A percentile compares a stretch with the other conserved stretches of the same genome.
Conservation (phyloP, 2,797 vertebrate species). For the Falco rusticolus region DNA sequence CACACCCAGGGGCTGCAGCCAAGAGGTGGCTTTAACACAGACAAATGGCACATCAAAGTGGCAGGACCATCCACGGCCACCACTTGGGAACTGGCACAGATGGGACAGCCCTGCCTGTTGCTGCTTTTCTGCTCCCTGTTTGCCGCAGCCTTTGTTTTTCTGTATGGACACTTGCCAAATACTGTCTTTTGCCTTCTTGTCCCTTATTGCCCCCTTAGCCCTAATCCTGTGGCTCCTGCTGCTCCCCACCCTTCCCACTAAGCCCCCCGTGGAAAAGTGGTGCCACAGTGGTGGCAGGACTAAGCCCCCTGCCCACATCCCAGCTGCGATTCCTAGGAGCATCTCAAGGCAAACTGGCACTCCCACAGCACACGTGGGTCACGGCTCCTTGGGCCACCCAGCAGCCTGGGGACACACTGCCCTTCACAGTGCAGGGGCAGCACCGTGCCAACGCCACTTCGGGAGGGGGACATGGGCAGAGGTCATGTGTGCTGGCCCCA, state of each 20-base stretch:
- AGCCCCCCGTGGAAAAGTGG: not conserved
- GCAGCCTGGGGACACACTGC: not conserved
- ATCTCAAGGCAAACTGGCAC: not conserved
- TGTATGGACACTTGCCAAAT: not conserved
- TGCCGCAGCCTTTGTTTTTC: not conserved
- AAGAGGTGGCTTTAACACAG: not conserved
- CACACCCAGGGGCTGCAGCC: not conserved
- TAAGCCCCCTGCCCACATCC: not conserved
- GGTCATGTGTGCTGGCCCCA: not conserved
- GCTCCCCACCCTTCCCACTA: not conserved
- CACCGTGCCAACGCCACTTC: accelerated
- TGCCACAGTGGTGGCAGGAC: accelerated
- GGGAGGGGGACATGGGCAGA: accelerated
- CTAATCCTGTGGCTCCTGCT: not conserved
- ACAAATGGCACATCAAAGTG: not conserved
- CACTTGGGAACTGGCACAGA: not conserved
- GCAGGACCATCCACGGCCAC: not conserved
- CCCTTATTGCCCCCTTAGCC: not conserved
- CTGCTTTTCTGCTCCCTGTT: not conserved
- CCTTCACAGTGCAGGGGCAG: not conserved
- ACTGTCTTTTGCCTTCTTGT: not conserved
- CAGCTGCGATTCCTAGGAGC: not conserved
- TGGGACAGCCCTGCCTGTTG: accelerated
- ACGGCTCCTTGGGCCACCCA: accelerated
- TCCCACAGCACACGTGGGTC: accelerated